Conservation (phyloP, 2,113 vertebrate genomes). For the Zapornia atra region DNA sequence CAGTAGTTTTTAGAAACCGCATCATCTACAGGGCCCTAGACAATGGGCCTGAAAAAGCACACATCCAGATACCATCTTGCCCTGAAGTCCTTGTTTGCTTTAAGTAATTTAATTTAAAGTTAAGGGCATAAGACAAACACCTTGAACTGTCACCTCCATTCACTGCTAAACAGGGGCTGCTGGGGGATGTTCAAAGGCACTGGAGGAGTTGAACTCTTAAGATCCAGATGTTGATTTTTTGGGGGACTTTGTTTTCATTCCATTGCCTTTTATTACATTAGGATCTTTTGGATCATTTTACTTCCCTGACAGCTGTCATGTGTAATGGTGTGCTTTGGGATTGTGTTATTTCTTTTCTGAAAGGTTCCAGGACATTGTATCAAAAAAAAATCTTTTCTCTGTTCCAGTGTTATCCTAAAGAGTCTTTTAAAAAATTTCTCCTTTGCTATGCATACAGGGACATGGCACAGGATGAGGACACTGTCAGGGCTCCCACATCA, state of each 20-base stretch:
- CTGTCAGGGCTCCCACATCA: rapidly evolving
- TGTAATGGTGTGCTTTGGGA: neutral
- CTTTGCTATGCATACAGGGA: neutral
- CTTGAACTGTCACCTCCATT: neutral
- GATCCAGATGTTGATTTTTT: neutral
- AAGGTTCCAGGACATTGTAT: neutral
- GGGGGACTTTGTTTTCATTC: neutral
- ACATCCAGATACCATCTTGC: neutral
- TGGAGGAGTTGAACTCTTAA: neutral
- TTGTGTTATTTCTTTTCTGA: neutral
- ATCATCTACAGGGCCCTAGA: neutral
- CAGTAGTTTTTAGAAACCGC: neutral
- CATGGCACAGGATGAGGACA: neutral
- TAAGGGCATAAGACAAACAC: neutral
- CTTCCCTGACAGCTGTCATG: neutral
- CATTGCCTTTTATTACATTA: neutral
- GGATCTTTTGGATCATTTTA: neutral
- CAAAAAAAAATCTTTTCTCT: neutral
- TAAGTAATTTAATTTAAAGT: neutral
- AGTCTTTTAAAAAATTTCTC: neutral
- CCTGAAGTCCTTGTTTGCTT: neutral
- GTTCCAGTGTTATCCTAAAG: neutral
- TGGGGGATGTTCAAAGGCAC: neutral
- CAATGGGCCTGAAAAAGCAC: neutral
- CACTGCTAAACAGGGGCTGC: neutral